phyloP scores from a whole-genome alignment of 1,140 invertebrate species.

The Panagrolaimus sp. region DNA sequence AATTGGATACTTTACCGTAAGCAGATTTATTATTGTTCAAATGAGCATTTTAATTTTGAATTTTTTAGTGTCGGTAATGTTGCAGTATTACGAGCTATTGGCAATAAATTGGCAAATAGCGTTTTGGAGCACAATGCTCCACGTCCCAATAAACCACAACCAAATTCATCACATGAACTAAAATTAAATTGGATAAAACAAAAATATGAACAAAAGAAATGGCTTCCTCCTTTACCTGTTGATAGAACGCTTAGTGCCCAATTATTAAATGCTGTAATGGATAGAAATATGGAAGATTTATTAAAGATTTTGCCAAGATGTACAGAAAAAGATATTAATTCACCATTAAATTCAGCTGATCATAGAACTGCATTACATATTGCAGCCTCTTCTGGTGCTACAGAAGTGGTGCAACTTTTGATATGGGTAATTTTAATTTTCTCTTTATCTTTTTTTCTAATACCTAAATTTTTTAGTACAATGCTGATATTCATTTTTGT shows the following conservation, averaged over 20 bases:
- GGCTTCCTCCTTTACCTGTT: slow-evolving; percentile 66
- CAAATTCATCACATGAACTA: slow-evolving; percentile 58
- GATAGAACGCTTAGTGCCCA: slow-evolving; percentile 28
- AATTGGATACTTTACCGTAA: slow-evolving; percentile 97
- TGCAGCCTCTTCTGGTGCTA: slow-evolving; percentile 78
- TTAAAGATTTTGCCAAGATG: slow-evolving; percentile 30
- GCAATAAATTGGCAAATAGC: slow-evolving; percentile 81
- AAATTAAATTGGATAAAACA: slow-evolving; percentile 69
- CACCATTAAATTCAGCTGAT: slow-evolving; percentile 63
- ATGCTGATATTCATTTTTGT: slow-evolving; percentile 72
- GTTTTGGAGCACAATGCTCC: slow-evolving; percentile 76
- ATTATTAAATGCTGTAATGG: slow-evolving; percentile 33
- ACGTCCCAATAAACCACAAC: slow-evolving; percentile 66
- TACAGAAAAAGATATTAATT: slow-evolving; percentile 22
- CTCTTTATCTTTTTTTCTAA: slow-evolving; percentile 27
- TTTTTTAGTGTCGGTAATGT: slow-evolving; percentile 74
- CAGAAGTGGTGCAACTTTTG: slow-evolving; percentile 80
- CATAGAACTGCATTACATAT: slow-evolving; percentile 76
- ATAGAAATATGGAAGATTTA: slow-evolving; percentile 23
- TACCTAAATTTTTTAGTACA: slow-evolving; percentile 67
- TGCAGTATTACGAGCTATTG: slow-evolving; percentile 84
- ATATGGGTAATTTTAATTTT: slow-evolving; percentile 72
- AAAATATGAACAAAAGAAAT: slow-evolving; percentile 82
- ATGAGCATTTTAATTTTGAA: slow-evolving; percentile 16
- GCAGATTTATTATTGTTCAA: slow-evolving; percentile 63